Conservation (phyloP, 64 coral and sea anemone genomes). For the Pachyseris speciosa region DNA sequence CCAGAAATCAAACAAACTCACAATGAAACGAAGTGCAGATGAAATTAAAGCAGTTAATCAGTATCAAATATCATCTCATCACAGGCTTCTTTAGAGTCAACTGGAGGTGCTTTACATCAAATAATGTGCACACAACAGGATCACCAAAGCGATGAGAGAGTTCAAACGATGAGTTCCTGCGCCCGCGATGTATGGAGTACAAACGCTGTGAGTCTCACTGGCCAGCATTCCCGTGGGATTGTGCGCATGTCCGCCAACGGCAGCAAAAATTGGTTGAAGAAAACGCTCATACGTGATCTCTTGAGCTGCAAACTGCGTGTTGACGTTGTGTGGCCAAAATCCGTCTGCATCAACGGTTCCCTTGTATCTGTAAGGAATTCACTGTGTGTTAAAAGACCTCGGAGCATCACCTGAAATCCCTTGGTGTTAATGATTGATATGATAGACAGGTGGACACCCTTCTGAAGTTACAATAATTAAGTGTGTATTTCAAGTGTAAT, state of each 20-base stretch:
- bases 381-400: no score
- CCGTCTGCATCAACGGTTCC: background rate
- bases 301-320: background rate
- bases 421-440: no score
- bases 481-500: no score
- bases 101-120: background rate
- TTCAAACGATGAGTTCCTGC: background rate
- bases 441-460: no score
- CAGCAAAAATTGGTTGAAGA: background rate
- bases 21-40: no score
- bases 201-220: background rate
- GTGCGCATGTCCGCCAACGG: conserved; percentile 17
- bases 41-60: no score
- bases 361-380: background rate
- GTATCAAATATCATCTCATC: no score
- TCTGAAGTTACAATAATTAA: no score
- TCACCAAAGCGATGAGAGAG: background rate
- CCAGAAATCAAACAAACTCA: no score
- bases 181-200: background rate
- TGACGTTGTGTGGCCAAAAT: conserved; percentile 32
- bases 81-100: no score
- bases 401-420: background rate
- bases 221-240: background rate
- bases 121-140: background rate
- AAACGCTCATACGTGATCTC: conserved; percentile 4